phyloP scores from a whole-genome alignment of 37 sponge, comb jelly and placozoan species.

The Ephydatia muelleri region DNA sequence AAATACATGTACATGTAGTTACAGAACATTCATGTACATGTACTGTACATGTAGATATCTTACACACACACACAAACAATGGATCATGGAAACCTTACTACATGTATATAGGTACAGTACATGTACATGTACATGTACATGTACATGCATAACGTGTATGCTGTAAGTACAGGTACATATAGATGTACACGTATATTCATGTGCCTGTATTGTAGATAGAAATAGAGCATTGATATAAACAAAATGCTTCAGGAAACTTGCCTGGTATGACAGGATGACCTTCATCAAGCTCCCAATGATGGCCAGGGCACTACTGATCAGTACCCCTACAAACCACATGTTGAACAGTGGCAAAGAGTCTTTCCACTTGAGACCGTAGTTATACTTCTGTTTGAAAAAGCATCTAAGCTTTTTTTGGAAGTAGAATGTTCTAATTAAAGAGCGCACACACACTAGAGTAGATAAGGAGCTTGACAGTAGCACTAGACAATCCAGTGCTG shows the following conservation, averaged over 20 bases:
- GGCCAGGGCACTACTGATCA: slow-evolving; percentile 58
- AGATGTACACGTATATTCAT: background rate
- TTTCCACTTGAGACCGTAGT: slow-evolving; percentile 43
- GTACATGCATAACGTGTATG: background rate
- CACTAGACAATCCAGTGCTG: slow-evolving; percentile 52
- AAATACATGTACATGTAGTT: background rate
- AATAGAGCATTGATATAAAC: no score
- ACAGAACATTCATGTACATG: no score
- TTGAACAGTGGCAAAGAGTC: slow-evolving; percentile 71
- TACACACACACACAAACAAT: no score
- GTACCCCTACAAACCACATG: slow-evolving; percentile 75
- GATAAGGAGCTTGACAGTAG: slow-evolving; percentile 46
- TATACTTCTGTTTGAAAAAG: slow-evolving; percentile 64
- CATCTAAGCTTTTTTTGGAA: slow-evolving; percentile 10
- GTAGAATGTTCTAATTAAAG: slow-evolving; percentile 37
- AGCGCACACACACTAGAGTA: slow-evolving; percentile 62
- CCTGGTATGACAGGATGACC: slow-evolving; percentile 45
- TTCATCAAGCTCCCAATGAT: slow-evolving; percentile 65
- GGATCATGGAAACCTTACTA: no score
- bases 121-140: no score
- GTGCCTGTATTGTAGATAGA: background rate
- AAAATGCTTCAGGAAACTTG: no score
- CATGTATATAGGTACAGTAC: no score
- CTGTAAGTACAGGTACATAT: no score
- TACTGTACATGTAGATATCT: background rate